Conservation (phyloP, 2,113 vertebrate genomes). For the Lasiurus cinereus region DNA sequence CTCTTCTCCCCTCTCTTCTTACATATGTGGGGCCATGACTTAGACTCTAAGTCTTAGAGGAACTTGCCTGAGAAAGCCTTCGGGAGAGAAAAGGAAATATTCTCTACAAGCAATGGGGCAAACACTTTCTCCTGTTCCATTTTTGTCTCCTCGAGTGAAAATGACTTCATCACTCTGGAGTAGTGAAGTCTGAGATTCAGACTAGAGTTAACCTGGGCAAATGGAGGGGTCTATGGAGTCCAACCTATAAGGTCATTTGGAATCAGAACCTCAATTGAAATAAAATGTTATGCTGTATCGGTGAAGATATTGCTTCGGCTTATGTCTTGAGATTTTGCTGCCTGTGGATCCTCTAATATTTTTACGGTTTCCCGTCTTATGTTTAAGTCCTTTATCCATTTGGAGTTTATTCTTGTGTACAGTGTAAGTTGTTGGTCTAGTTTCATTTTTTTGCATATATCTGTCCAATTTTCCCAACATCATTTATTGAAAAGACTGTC, state of each 20-base stretch:
- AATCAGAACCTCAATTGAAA: background rate
- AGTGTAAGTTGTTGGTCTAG: too few species aligned
- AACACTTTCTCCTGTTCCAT: background rate
- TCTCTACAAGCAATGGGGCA: background rate
- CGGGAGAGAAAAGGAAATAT: background rate
- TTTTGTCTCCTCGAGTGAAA: background rate
- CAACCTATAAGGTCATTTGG: background rate
- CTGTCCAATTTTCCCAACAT: too few species aligned
- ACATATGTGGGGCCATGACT: background rate
- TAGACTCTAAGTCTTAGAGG: background rate
- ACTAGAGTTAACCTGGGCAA: background rate
- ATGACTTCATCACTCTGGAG: background rate
- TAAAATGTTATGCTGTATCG: background rate
- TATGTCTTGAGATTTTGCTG: too few species aligned
- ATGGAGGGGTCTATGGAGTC: background rate
- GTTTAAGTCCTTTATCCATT: too few species aligned
- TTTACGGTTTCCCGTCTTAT: too few species aligned
- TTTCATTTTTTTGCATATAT: too few species aligned
- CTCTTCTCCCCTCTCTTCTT: background rate
- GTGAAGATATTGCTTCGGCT: too few species aligned
- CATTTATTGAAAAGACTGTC: too few species aligned
- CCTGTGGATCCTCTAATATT: too few species aligned
- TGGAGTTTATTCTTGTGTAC: too few species aligned
- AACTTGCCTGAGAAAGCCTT: background rate
- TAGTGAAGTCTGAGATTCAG: background rate